phyloP scores from a whole-genome alignment of 2,797 vertebrate genomes.

The Podarcis lilfordi region DNA sequence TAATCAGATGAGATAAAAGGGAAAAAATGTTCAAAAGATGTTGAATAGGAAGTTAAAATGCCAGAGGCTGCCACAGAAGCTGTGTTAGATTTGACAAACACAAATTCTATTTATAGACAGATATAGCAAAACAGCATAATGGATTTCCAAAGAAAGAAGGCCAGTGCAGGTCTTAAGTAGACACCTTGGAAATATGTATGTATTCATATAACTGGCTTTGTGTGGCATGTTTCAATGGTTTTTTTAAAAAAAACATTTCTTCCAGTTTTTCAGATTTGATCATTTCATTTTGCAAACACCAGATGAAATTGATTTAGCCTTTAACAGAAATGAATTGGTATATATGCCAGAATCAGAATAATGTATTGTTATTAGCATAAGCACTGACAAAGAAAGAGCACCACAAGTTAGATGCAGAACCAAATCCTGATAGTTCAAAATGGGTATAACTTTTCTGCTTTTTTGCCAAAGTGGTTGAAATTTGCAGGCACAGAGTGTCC shows the following conservation, averaged over 20 bases:
- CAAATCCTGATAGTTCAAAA: not conserved
- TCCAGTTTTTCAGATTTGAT: not conserved
- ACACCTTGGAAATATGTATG: not conserved
- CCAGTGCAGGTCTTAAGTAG: not conserved
- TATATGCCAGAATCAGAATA: not conserved
- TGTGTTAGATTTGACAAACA: conserved; percentile 3
- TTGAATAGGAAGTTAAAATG: conserved; percentile 23
- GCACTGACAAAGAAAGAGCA: not conserved
- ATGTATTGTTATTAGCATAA: not conserved
- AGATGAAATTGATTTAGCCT: not conserved
- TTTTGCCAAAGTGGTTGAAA: too few species aligned
- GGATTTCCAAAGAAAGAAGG: not conserved
- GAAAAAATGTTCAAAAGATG: conserved; percentile 15
- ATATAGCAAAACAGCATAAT: not conserved
- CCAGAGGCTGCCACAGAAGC: conserved; percentile 4
- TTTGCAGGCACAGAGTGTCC: too few species aligned
- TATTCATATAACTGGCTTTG: conserved; percentile 18
- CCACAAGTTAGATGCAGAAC: not conserved
- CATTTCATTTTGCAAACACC: not conserved
- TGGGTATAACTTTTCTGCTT: too few species aligned
- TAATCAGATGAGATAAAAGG: conserved; percentile 25
- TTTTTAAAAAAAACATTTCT: not conserved
- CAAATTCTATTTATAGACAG: not conserved
- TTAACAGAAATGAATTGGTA: not conserved
- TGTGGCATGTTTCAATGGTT: not conserved